These are phyloP conservation scores for Gymnocheta viridis DNA, from an alignment of 2,888 invertebrate species.

Conservation along the genomic window DNA sequence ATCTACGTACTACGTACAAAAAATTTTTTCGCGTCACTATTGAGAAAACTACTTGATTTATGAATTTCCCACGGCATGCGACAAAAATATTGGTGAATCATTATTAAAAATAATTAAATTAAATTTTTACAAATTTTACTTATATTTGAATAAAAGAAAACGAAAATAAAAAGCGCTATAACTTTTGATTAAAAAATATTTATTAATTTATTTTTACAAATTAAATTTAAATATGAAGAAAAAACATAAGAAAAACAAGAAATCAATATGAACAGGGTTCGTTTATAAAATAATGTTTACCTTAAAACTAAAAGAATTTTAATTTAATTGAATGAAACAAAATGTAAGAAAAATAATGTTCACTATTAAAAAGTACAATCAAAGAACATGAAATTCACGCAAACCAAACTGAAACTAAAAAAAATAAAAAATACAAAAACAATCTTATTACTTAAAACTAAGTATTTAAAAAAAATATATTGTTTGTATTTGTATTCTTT, in stretches of 20 bases:
- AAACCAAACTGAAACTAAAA: slow-evolving; percentile 28
- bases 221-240: slow-evolving; percentile 21
- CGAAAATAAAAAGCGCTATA: background rate
- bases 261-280: slow-evolving; percentile 38
- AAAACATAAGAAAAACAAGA: slow-evolving; percentile 34
- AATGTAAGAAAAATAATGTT: slow-evolving; percentile 33
- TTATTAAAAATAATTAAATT: too few species aligned
- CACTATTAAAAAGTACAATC: slow-evolving; percentile 17
- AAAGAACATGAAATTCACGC: slow-evolving; percentile 42
- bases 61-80: too few species aligned
- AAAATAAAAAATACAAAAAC: slow-evolving; percentile 16
- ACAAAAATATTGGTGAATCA: too few species aligned
- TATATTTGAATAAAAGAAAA: background rate
- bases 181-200: slow-evolving; percentile 26
- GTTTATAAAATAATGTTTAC: slow-evolving; percentile 19
- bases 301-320: slow-evolving; percentile 37
- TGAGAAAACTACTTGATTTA: too few species aligned
- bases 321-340: slow-evolving; percentile 19
- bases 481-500: background rate
- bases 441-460: slow-evolving; percentile 43
- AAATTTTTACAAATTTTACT: too few species aligned
- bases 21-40: too few species aligned
- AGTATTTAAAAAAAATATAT: background rate
- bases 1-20: background rate
- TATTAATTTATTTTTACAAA: slow-evolving; percentile 46